Base-by-base conservation (phyloP, 2,797 vertebrate genomes). In the Sebastes iracundus region DNA sequence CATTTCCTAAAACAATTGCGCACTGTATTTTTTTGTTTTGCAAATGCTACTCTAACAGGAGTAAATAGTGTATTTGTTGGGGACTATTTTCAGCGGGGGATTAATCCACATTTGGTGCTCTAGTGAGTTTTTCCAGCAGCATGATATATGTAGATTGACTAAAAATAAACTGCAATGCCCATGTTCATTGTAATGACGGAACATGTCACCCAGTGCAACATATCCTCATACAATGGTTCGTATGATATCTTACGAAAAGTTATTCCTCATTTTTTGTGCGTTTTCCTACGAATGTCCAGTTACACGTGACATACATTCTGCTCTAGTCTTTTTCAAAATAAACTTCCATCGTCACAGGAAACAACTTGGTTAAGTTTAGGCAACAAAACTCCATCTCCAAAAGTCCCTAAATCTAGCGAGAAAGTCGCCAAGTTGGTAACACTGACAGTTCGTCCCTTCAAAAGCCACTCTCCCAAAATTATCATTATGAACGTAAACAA, bases 141-240 rank as follows among this genome's bases (percentile, higher is more conserved):
- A 64, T 20, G n/a, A 6, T 33, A 55, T 63, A 38, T 42, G 23
- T 79, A 33, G 27, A 55, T 22, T 13, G 13, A 63, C 58, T 82
- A 5, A 79, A 75, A 75, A 58, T 77, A 72, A 81, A 81, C 27
- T 18, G 2, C 22, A 22, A n/a, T 56, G 25, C 27, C n/a, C 1
- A 33, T 76, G 35, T 68, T 69, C 0, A 6, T 38, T 49, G 46
- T 49, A 74, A 65, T 77, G 49, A 80, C 59, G 27, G 23, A 75
- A 20, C 12, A 22, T 23, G 60, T 72, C 60, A 60, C 33, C 3
- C 1, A 8, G 10, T 60, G 22, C 33, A 61, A 30, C 30, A 7
- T 49, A 49, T 49, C 16, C 46, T 49, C 7, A 49, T 49, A 49
- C 42, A 49, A 49, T 0, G 42, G 42, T 46, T 46, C 6, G 7